phyloP scores from a whole-genome alignment of 37 sponge, comb jelly and placozoan species.

The Agelas oroides region DNA sequence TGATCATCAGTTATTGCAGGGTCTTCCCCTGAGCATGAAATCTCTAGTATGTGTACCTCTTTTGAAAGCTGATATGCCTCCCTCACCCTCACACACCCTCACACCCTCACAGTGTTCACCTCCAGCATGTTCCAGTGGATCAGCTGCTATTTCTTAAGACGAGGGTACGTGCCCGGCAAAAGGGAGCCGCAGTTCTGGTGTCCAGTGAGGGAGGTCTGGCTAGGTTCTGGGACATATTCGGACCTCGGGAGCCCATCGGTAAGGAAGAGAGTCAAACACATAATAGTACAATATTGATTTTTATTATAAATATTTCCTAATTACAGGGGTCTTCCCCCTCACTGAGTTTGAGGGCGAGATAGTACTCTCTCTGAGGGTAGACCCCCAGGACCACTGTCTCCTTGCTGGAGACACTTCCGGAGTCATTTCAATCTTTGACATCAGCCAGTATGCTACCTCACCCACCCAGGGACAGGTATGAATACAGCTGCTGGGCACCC shows the following conservation, averaged over 20 bases:
- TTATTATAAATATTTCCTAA: neutral
- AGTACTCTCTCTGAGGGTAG: conserved; percentile 85
- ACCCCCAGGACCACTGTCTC: conserved; percentile 68
- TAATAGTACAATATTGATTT: neutral
- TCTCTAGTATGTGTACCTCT: no score
- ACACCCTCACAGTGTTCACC: neutral
- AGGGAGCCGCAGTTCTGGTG: conserved; percentile 61
- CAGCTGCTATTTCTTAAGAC: conserved; percentile 80
- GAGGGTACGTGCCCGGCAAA: conserved; percentile 40
- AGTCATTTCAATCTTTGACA: conserved; percentile 80
- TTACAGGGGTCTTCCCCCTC: conserved; percentile 77
- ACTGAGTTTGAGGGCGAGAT: conserved; percentile 81
- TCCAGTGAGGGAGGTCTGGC: conserved; percentile 89
- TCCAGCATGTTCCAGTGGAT: conserved; percentile 83
- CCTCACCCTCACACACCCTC: neutral
- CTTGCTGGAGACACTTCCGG: conserved; percentile 95
- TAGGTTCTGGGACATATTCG: conserved; percentile 88
- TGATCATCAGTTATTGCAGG: neutral
- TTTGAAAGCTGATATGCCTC: no score
- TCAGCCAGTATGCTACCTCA: conserved; percentile 52
- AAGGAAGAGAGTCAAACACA: neutral
- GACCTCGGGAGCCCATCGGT: conserved; percentile 62
- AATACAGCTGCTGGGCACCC: neutral
- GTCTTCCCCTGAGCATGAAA: no score
- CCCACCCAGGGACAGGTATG: neutral